Percentiles rank a stretch among this genome's conserved stretches.
phyloP scores from a whole-genome alignment of 1,140 invertebrate species.

The Eueides isabella region DNA sequence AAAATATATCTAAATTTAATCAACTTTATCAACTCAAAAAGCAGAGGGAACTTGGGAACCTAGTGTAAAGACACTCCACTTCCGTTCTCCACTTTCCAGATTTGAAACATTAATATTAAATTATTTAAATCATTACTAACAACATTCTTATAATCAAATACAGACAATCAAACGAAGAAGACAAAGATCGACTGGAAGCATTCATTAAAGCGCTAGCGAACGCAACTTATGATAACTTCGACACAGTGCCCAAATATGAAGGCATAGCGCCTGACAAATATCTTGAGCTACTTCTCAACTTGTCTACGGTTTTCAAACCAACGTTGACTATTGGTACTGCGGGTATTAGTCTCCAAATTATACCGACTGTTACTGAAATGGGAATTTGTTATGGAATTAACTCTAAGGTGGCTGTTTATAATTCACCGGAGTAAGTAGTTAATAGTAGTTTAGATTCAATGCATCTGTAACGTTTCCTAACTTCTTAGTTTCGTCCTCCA shows the following conservation, averaged over 20 bases:
- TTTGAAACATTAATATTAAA: background rate
- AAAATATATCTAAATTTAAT: no score
- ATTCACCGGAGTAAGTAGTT: slow-evolving; percentile 82
- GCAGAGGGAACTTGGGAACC: no score
- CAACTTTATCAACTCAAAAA: no score
- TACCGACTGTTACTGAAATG: slow-evolving; percentile 85
- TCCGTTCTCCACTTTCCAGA: no score
- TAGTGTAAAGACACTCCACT: no score
- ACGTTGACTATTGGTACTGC: slow-evolving; percentile 82
- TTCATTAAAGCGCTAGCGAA: slow-evolving; percentile 83
- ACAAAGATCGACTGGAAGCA: slow-evolving; percentile 78
- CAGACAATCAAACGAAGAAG: slow-evolving; percentile 69
- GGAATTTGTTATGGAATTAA: slow-evolving; percentile 87
- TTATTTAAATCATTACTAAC: background rate
- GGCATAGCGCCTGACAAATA: slow-evolving; percentile 81
- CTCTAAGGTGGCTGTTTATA: slow-evolving; percentile 85
- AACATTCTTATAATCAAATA: background rate
- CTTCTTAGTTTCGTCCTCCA: no score
- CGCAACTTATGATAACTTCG: slow-evolving; percentile 83
- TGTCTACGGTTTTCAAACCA: slow-evolving; percentile 82
- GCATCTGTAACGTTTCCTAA: no score
- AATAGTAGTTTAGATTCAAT: no score
- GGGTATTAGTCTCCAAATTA: slow-evolving; percentile 76
- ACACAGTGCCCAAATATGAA: slow-evolving; percentile 78
- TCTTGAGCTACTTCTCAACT: slow-evolving; percentile 81